Evolutionary conservation across 2,888 invertebrate species (phyloP).

Genomic region (Drosophila fungiperda): DNA sequence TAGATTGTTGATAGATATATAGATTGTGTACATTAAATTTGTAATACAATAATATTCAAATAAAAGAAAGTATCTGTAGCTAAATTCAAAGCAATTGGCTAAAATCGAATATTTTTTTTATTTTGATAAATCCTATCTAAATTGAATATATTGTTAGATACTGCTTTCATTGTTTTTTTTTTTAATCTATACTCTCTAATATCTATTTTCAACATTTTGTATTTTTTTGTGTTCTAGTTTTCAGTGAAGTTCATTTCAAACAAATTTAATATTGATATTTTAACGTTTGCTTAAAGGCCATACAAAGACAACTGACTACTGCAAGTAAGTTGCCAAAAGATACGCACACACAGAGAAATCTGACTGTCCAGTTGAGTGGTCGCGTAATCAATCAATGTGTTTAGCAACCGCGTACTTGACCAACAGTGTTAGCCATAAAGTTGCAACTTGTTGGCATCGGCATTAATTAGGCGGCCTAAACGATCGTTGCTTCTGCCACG

Average conservation of each 20-base stretch:
- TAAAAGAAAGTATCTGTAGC: no score
- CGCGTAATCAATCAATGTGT: conserved; percentile 57
- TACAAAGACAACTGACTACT: background rate
- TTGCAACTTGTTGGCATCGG: conserved; percentile 62
- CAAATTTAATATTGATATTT: background rate
- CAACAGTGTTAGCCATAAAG: conserved; percentile 59
- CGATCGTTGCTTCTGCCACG: conserved; percentile 38
- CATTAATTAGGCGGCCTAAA: conserved; percentile 65
- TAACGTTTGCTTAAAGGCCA: background rate
- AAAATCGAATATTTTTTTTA: no score
- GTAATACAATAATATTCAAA: no score
- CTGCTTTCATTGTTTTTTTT: background rate
- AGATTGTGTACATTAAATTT: no score
- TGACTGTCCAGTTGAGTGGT: conserved; percentile 34
- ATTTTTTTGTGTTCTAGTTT: background rate
- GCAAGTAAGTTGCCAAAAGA: background rate
- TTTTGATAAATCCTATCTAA: background rate
- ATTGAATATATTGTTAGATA: background rate
- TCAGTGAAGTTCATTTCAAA: background rate
- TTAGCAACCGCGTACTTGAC: conserved; percentile 56
- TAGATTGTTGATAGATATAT: no score
- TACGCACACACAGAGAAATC: conserved; percentile 15
- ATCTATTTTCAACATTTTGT: background rate
- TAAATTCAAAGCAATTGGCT: no score
- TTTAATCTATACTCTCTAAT: background rate